Percentiles rank a stretch among this genome's conserved stretches.
These are phyloP conservation scores for chimpanzee (Pan troglodytes) DNA, from an alignment of 2,113 vertebrate genomes.

Conservation along the genomic window DNA sequence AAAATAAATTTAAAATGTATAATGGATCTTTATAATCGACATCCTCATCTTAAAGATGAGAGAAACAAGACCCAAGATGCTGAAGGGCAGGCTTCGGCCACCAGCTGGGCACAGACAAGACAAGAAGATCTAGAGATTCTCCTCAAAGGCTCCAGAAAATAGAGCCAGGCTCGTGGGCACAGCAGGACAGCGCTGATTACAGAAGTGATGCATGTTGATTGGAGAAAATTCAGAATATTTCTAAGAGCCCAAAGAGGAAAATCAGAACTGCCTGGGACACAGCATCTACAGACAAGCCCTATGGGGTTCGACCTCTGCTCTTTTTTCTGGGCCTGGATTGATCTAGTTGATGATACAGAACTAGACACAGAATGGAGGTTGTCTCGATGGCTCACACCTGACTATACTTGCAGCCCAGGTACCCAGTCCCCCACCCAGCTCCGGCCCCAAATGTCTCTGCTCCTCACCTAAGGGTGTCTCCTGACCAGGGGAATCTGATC, in stretches of 20 bases:
- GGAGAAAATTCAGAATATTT: neutral
- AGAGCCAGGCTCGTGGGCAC: neutral
- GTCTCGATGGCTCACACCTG: accelerated
- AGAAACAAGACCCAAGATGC: neutral
- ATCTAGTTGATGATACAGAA: accelerated
- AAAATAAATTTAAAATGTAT: neutral
- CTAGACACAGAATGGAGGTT: neutral
- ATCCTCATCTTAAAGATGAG: neutral
- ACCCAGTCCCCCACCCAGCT: neutral
- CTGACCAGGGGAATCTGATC: neutral
- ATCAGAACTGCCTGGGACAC: neutral
- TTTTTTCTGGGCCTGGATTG: neutral
- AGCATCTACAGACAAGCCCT: accelerated
- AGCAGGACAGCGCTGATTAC: neutral
- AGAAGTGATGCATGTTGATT: neutral
- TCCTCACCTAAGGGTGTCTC: neutral
- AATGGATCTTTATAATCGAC: neutral
- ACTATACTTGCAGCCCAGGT: neutral
- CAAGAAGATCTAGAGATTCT: accelerated
- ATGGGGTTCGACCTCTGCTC: accelerated
- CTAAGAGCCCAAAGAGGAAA: neutral
- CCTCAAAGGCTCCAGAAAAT: neutral
- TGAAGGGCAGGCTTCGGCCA: accelerated
- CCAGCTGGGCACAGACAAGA: no score
- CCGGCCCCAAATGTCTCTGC: accelerated